Conservation (phyloP, 23 tunicate genomes). For the Ascidia mentula region DNA sequence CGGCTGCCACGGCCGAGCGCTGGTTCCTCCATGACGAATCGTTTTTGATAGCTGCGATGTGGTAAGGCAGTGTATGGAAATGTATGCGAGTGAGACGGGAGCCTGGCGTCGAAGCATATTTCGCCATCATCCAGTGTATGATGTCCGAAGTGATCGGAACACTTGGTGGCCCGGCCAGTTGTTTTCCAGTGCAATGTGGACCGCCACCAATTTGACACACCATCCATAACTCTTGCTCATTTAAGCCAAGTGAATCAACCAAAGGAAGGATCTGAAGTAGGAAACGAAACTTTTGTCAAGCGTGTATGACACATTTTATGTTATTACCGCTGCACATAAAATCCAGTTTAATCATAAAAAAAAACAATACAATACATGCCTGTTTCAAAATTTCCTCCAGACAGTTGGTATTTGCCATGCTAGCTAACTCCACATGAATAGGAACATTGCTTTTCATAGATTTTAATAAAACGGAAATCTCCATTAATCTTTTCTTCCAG, state of each 20-base stretch:
- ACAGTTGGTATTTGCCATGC: slow-evolving; percentile 69
- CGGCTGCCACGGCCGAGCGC: slow-evolving; percentile 67
- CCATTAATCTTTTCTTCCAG: slow-evolving; percentile 41
- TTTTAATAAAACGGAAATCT: slow-evolving; percentile 38
- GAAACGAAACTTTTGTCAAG: no score
- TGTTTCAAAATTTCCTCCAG: slow-evolving; percentile 26
- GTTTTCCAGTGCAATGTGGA: slow-evolving; percentile 39
- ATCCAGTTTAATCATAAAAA: no score
- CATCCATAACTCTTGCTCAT: slow-evolving; percentile 94
- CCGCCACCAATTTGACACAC: slow-evolving; percentile 56
- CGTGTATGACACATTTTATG: no score
- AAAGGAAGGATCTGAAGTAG: slow-evolving; percentile 48
- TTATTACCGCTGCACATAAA: no score
- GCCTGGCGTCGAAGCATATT: neutral
- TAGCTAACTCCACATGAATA: slow-evolving; percentile 85
- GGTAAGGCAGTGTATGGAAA: slow-evolving; percentile 83
- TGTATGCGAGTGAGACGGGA: slow-evolving; percentile 68
- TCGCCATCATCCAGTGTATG: slow-evolving; percentile 47
- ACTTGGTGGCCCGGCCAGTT: slow-evolving; percentile 43
- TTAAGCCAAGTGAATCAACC: slow-evolving; percentile 79
- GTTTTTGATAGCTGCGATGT: slow-evolving; percentile 28
- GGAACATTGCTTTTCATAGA: slow-evolving; percentile 35
- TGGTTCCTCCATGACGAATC: slow-evolving; percentile 61
- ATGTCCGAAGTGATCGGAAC: slow-evolving; percentile 53
- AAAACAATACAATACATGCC: no score